phyloP scores from a whole-genome alignment of 2,113 vertebrate species.

The Phasianus colchicus region DNA sequence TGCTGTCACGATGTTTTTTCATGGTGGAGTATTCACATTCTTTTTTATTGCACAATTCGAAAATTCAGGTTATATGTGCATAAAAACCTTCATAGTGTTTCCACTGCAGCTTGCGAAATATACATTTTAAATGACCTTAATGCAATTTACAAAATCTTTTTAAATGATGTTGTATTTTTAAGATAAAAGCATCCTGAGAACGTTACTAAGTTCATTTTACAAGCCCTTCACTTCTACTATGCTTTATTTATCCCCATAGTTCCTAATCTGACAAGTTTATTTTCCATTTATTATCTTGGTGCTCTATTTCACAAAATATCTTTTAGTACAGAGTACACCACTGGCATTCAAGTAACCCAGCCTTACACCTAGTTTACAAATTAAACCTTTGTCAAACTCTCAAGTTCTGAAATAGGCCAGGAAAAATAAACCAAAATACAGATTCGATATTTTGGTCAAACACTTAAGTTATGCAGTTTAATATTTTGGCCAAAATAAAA shows the following conservation, averaged over 20 bases:
- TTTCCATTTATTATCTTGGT: conserved; percentile 74
- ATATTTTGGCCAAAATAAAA: conserved; percentile 81
- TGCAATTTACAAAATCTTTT: conserved; percentile 82
- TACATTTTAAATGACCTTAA: conserved; percentile 78
- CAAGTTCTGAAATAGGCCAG: conserved; percentile 42
- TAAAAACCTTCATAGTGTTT: conserved; percentile 73
- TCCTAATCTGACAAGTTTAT: conserved; percentile 74
- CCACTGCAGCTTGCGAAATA: conserved; percentile 69
- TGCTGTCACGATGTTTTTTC: conserved; percentile 52
- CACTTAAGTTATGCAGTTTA: conserved; percentile 60
- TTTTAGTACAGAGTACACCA: conserved; percentile 77
- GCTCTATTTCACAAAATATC: conserved; percentile 78
- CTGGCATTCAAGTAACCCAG: conserved; percentile 70
- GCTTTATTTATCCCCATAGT: conserved; percentile 79
- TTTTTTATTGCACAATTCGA: conserved; percentile 77
- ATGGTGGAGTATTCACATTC: conserved; percentile 64
- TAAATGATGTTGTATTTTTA: conserved; percentile 76
- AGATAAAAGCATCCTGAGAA: conserved; percentile 84
- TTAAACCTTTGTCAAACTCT: conserved; percentile 70
- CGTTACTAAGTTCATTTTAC: conserved; percentile 80
- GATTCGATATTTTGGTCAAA: background rate
- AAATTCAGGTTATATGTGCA: conserved; percentile 69
- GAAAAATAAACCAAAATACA: conserved; percentile 74
- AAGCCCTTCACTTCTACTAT: conserved; percentile 81
- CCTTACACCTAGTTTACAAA: conserved; percentile 69